Evolutionary conservation across 2,797 vertebrate genomes (phyloP).

Genomic region (Halcyon chelicuti): DNA sequence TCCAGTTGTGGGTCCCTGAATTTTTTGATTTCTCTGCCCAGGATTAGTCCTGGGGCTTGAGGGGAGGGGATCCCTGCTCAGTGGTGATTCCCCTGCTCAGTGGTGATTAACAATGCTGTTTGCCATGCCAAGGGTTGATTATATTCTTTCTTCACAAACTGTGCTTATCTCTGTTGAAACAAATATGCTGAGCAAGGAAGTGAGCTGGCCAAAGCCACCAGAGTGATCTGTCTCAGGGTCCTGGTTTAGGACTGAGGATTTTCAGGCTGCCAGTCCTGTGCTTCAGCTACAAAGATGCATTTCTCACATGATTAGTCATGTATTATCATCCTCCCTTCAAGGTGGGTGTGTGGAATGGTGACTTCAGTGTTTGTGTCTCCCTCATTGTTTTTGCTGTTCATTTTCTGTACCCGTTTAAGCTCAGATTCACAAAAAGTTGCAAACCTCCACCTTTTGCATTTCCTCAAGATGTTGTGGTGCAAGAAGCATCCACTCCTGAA

Average conservation of each 20-base stretch:
- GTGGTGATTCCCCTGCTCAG: not conserved
- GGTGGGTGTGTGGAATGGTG: not conserved
- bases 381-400: not conserved
- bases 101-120: fast-evolving
- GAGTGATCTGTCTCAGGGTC: not conserved
- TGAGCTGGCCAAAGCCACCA: not conserved
- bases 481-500: not conserved
- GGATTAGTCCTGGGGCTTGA: not conserved
- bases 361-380: fast-evolving
- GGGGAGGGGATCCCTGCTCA: not conserved
- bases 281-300: not conserved
- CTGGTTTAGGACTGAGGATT: not conserved
- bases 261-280: not conserved
- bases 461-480: not conserved
- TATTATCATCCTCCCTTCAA: not conserved
- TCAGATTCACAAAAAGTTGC: not conserved
- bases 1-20: not conserved
- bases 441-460: not conserved
- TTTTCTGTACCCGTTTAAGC: not conserved
- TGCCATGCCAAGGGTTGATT: not conserved
- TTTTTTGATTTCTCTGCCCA: not conserved
- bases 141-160: not conserved
- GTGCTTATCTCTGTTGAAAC: not conserved
- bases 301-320: not conserved
- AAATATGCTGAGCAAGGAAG: not conserved